Percentiles rank a stretch among this genome's conserved stretches.
Conservation (phyloP, 2,113 vertebrate genomes). For the Sarotherodon lohbergeri region DNA sequence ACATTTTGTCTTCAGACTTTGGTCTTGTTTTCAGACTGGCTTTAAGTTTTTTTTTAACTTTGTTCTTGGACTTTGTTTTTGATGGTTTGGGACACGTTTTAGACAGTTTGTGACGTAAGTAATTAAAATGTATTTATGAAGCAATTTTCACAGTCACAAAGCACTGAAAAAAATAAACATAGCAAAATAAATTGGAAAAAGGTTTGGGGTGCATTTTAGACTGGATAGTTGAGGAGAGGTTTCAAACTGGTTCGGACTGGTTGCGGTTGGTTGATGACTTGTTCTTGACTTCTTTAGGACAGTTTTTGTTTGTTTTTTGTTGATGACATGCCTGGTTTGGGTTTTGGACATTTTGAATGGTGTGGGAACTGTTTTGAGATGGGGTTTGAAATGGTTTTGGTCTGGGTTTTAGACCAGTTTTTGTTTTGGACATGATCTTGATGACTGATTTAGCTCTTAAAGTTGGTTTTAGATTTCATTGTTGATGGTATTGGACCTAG, state of each 20-base stretch:
- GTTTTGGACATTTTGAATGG: neutral
- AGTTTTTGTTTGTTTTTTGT: neutral
- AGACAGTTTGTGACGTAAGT: neutral
- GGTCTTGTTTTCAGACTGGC: neutral
- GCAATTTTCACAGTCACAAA: neutral
- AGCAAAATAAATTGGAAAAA: neutral
- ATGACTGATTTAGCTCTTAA: neutral
- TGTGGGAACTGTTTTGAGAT: neutral
- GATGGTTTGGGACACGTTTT: neutral
- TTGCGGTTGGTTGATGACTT: neutral
- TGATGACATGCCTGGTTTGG: neutral
- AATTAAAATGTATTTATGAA: neutral
- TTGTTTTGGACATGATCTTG: neutral
- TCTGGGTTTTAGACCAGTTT: neutral
- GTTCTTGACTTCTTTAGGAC: neutral
- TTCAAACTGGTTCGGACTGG: neutral
- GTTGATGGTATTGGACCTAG: neutral
- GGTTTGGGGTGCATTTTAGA: neutral
- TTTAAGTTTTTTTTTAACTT: neutral
- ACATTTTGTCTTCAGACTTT: neutral
- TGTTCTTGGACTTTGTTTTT: neutral
- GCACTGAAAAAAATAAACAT: neutral
- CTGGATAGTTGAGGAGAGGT: neutral
- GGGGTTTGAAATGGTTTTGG: neutral
- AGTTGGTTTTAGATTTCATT: neutral